Percentiles rank a stretch among this genome's conserved stretches.
Conservation (phyloP, 53 echinoderm and acorn worm species). For the Echinometra lucunter region DNA sequence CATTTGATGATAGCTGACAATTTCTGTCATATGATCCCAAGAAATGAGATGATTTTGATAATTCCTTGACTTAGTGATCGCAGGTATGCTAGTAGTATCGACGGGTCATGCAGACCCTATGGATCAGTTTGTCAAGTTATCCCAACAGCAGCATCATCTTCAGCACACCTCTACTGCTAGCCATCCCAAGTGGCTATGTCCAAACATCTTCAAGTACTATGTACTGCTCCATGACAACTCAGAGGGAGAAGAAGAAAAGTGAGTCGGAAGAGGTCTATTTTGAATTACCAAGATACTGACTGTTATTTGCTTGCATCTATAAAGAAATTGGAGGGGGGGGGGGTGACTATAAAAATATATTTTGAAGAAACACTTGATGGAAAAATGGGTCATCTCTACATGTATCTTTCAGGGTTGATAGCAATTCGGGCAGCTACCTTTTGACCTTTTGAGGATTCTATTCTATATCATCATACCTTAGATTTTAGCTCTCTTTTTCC, state of each 20-base stretch:
- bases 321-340: too few relatives aligned
- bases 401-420: too few relatives aligned
- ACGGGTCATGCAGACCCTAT: conserved; percentile 91
- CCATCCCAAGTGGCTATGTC: conserved; percentile 94
- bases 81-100: conserved; percentile 98
- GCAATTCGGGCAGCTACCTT: too few relatives aligned
- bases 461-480: too few relatives aligned
- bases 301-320: too few relatives aligned
- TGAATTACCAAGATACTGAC: too few relatives aligned
- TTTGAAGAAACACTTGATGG: too few relatives aligned
- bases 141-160: conserved; percentile 93
- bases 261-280: conserved; percentile 63
- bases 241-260: conserved; percentile 99
- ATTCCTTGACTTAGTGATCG: conserved; percentile 71
- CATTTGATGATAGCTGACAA: not conserved
- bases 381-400: too few relatives aligned
- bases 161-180: conserved; percentile 85
- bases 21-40: not conserved
- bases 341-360: too few relatives aligned
- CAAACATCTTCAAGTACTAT: conserved; percentile 98
- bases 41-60: not conserved
- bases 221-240: conserved; percentile 96
- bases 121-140: conserved; percentile 97
- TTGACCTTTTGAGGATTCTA: too few relatives aligned
- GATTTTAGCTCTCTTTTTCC: too few relatives aligned